A percentile compares a stretch with the other conserved stretches of the same genome.
Evolutionary conservation across 2,113 vertebrate genomes (phyloP).

Genomic region (Actenoides lindsayi): DNA sequence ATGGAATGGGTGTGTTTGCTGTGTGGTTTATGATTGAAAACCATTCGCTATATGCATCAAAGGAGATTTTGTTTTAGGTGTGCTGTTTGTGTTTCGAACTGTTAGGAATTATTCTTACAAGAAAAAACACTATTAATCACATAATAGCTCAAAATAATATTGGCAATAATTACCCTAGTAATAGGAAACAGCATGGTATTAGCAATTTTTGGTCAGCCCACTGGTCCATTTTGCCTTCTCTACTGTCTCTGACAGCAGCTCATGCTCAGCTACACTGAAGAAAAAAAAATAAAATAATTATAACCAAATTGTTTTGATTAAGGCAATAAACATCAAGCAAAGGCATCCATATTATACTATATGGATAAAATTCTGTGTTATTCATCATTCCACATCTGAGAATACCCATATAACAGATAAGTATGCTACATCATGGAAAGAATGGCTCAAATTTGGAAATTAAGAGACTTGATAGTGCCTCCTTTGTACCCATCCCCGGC

Average conservation of each 20-base stretch:
- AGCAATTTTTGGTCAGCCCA: neutral
- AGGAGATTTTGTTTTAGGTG: neutral
- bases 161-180: neutral
- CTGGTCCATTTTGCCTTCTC: neutral
- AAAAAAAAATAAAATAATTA: neutral
- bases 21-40: neutral
- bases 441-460: constrained; percentile 20
- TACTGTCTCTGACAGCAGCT: neutral
- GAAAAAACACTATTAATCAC: neutral
- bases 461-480: constrained; percentile 33
- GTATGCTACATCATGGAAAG: constrained; percentile 28
- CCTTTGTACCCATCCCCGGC: constrained; percentile 54
- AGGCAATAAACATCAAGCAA: neutral
- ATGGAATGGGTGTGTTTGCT: neutral
- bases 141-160: neutral
- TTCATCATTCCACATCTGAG: neutral
- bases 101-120: neutral
- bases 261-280: neutral
- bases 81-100: neutral
- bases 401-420: neutral
- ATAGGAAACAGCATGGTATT: neutral
- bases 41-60: neutral
- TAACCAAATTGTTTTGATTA: neutral
- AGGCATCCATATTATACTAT: neutral
- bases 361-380: neutral